Evolutionary conservation across 2,888 invertebrate genomes (phyloP), one percentile per base, ranked within the genome.

Genomic region (Hypomecis atomaria): DNA sequence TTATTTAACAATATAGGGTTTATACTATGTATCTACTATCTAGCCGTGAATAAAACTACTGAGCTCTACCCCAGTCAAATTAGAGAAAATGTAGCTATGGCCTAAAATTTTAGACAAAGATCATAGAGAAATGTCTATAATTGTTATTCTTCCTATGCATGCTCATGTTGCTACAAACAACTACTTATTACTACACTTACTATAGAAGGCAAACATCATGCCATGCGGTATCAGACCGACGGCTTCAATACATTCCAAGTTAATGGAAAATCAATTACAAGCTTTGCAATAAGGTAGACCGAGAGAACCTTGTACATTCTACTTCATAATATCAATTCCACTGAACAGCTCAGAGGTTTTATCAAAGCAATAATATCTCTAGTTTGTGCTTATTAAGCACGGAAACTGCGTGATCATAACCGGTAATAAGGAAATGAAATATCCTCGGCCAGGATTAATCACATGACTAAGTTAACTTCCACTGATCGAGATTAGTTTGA

Each of bases 221-320:
- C 11, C 10, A n/a, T 0, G 33, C 13, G 9, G 47, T 48, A 33
- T 60, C 47, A 11, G 6, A 50, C 40, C 36, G n/a, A 50, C 40
- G 42, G n/a, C 34, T 23, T 37, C 55, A 49, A 13, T 8, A 13
- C 13, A 10, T 42, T 52, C 45, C 40, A 50, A 50, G 56, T 40
- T 62, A 50, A 62, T 52, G 45, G 50, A 62, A 62, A 62, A 62
- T 52, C 56, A 52, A 62, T 62, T 56, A 57, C 38, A 42, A 62
- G 40, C 40, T 6, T 34, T 50, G 56, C 11, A 47, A 47, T 37
- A 37, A 50, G 55, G 10, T 23, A 33, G 37, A 44, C 43, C 9
- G 52, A 52, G 45, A 56, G 42, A 54, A 33, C 6, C 40, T 38
- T 23, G 23, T 23, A 23, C 23, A 23, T 40, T 13, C 13, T 34